Evolutionary conservation across 2,797 vertebrate species (phyloP).

Genomic region (Silurus lanzhouensis): DNA sequence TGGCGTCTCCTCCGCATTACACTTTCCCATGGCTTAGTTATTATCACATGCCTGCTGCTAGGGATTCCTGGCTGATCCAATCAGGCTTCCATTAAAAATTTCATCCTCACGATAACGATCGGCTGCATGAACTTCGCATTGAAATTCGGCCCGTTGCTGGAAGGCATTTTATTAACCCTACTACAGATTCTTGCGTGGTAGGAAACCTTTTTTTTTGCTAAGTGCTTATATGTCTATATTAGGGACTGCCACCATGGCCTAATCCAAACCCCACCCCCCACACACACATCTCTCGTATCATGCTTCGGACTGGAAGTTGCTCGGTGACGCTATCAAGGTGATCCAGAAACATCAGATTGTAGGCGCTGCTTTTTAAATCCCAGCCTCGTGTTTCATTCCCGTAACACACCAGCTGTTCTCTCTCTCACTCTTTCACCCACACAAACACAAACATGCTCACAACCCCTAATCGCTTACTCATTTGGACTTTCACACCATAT

Average conservation of each 20-base stretch:
- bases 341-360: slow-evolving; percentile 51
- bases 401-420: slow-evolving; percentile 47
- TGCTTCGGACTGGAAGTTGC: background rate
- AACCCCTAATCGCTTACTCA: slow-evolving; percentile 13
- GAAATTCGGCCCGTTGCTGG: slow-evolving; percentile 56
- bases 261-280: too few relatives aligned
- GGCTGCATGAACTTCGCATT: slow-evolving; percentile 39
- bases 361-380: slow-evolving; percentile 60
- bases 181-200: slow-evolving; percentile 28
- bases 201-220: slow-evolving; percentile 2
- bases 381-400: slow-evolving; percentile 58
- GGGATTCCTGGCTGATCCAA: slow-evolving; percentile 60
- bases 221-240: background rate
- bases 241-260: too few relatives aligned
- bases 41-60: background rate
- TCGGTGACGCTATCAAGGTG: slow-evolving; percentile 44
- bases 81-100: slow-evolving; percentile 62
- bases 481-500: slow-evolving; percentile 6
- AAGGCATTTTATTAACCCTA: slow-evolving; percentile 39
- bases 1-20: background rate
- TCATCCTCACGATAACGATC: background rate
- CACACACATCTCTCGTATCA: background rate
- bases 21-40: background rate
- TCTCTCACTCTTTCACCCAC: background rate
- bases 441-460: background rate